These are phyloP conservation scores for Desmodus rotundus DNA, from an alignment of 2,113 vertebrate species.

Conservation along the genomic window DNA sequence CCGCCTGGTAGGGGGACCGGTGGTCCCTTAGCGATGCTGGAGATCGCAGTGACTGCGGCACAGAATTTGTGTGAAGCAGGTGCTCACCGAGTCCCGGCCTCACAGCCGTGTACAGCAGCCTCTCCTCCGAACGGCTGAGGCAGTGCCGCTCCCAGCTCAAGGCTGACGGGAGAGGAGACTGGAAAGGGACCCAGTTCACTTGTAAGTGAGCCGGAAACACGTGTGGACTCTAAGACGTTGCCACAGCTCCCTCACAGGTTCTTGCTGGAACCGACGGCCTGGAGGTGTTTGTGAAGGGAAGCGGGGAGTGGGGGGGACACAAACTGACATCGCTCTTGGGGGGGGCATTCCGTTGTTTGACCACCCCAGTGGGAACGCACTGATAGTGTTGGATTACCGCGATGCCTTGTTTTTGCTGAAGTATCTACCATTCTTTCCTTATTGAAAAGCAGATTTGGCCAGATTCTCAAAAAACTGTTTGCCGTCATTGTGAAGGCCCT, in stretches of 20 bases:
- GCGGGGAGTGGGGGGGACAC: slow-evolving; percentile 18
- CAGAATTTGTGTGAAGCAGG: neutral
- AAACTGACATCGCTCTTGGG: slow-evolving; percentile 30
- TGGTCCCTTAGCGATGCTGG: neutral
- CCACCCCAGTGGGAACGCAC: slow-evolving; percentile 46
- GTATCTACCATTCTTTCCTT: slow-evolving; percentile 53
- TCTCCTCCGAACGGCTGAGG: neutral
- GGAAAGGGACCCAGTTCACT: neutral
- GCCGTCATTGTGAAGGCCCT: slow-evolving; percentile 37
- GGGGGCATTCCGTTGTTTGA: slow-evolving; percentile 20
- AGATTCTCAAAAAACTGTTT: slow-evolving; percentile 50
- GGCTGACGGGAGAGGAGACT: neutral
- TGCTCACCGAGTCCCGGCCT: neutral
- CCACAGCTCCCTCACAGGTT: slow-evolving; percentile 16
- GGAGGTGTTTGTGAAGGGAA: slow-evolving; percentile 49
- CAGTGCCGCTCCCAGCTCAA: neutral
- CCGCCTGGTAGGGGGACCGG: neutral
- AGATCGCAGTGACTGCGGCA: neutral
- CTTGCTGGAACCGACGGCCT: slow-evolving; percentile 7
- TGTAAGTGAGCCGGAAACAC: neutral
- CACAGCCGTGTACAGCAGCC: neutral
- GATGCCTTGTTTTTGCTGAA: slow-evolving; percentile 42
- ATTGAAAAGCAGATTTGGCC: slow-evolving; percentile 46
- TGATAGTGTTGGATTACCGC: slow-evolving; percentile 14
- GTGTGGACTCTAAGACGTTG: neutral